phyloP scores from a whole-genome alignment of 1,140 invertebrate species.

The Bradynema listronoti region DNA sequence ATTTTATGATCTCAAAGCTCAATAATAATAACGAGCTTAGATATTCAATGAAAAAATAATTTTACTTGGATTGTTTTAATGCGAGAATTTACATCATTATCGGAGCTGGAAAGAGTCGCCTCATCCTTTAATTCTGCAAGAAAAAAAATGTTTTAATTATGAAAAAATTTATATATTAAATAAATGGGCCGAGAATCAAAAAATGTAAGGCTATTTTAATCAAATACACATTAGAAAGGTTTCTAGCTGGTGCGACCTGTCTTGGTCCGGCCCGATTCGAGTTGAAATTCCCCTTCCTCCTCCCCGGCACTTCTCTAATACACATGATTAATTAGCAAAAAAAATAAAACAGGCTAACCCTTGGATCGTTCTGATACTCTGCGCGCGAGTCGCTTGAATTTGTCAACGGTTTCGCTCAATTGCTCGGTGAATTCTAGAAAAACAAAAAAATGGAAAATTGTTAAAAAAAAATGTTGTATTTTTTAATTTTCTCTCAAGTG shows the following conservation, averaged over 20 bases:
- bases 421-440: constrained; percentile 33
- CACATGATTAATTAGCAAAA: too few relatives aligned
- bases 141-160: too few relatives aligned
- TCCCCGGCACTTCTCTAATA: too few relatives aligned
- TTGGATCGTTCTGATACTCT: constrained; percentile 1
- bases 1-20: neutral
- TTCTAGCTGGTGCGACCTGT: too few relatives aligned
- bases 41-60: neutral
- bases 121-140: constrained; percentile 36
- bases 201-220: too few relatives aligned
- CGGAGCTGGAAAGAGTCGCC: constrained; percentile 5
- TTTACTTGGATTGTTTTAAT: constrained; percentile 39
- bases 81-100: constrained; percentile 21
- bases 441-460: constrained; percentile 6
- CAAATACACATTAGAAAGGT: too few relatives aligned
- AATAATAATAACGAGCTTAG: neutral
- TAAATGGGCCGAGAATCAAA: too few relatives aligned
- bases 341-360: too few relatives aligned
- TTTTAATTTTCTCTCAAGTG: too few relatives aligned
- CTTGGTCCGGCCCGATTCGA: too few relatives aligned
- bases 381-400: constrained; percentile 21
- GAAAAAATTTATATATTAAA: too few relatives aligned
- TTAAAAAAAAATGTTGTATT: constrained; percentile 17
- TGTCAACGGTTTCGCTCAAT: constrained; percentile 18
- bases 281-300: too few relatives aligned